These are phyloP conservation scores for Thereva unica DNA, from an alignment of 2,888 invertebrate species.

Conservation along the genomic window DNA sequence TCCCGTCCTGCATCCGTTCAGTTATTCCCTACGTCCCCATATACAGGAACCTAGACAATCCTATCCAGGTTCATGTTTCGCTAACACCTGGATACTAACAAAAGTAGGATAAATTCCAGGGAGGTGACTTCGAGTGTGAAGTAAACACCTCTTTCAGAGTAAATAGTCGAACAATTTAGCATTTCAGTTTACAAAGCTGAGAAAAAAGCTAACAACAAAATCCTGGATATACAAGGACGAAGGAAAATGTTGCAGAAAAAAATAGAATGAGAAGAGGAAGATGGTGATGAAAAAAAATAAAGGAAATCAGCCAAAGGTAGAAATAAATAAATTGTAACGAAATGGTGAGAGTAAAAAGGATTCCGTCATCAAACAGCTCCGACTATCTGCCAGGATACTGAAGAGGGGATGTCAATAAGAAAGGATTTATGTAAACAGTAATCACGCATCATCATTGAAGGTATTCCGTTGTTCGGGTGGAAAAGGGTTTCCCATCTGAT, in stretches of 20 bases:
- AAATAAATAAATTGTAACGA: slow-evolving; percentile 24
- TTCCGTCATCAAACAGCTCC: not conserved
- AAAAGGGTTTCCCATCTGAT: not conserved
- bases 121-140: slow-evolving; percentile 20
- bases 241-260: slow-evolving; percentile 1
- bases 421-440: slow-evolving; percentile 23
- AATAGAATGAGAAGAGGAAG: slow-evolving; percentile 4
- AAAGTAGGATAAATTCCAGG: slow-evolving; percentile 8
- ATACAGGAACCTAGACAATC: not conserved
- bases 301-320: slow-evolving; percentile 14
- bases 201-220: slow-evolving; percentile 27
- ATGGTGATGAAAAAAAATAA: slow-evolving; percentile 9
- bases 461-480: not conserved
- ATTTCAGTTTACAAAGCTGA: slow-evolving; percentile 25
- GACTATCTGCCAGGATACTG: slow-evolving; percentile 10
- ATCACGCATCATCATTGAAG: slow-evolving; percentile 27
- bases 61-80: no score
- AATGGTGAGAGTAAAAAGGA: slow-evolving; percentile 2
- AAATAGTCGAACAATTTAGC: slow-evolving; percentile 33
- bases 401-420: slow-evolving; percentile 14
- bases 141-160: slow-evolving; percentile 31
- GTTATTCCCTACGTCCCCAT: not conserved
- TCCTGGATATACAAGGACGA: not conserved
- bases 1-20: not conserved
- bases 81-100: not conserved